Evolutionary conservation across 2,888 invertebrate species (phyloP).

Genomic region (Drosophila percnosoma): DNA sequence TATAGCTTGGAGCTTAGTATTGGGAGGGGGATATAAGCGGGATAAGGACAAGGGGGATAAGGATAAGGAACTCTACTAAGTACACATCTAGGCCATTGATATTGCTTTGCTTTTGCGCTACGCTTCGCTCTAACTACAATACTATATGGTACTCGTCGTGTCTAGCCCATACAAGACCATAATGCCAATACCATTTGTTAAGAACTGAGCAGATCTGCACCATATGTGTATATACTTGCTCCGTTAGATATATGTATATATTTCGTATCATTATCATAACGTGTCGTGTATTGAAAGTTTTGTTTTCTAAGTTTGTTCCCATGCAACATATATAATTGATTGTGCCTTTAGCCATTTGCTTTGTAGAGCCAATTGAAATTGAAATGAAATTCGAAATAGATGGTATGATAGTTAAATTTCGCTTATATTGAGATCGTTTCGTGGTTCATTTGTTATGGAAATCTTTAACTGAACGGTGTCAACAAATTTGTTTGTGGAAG

Average conservation of each 20-base stretch:
- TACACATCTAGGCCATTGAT: slow-evolving; percentile 64
- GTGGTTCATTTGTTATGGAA: slow-evolving; percentile 5
- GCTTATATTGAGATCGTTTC: slow-evolving; percentile 48
- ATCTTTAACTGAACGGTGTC: slow-evolving; percentile 6
- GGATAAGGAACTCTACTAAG: slow-evolving; percentile 60
- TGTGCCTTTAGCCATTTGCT: slow-evolving; percentile 69
- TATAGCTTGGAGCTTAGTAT: slow-evolving; percentile 13
- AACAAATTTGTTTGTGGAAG: slow-evolving; percentile 22
- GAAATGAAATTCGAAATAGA: slow-evolving; percentile 32
- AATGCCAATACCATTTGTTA: slow-evolving; percentile 4
- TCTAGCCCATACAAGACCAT: slow-evolving; percentile 7
- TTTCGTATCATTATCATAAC: slow-evolving; percentile 22
- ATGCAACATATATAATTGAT: slow-evolving; percentile 73
- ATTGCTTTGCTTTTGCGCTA: slow-evolving; percentile 62
- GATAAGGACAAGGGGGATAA: slow-evolving; percentile 8
- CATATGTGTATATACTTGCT: slow-evolving; percentile 14
- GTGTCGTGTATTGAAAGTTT: slow-evolving; percentile 27
- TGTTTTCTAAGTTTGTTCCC: slow-evolving; percentile 76
- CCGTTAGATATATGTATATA: slow-evolving; percentile 29
- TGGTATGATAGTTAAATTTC: slow-evolving; percentile 26
- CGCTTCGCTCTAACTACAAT: slow-evolving; percentile 50
- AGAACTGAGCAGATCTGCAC: slow-evolving; percentile 42
- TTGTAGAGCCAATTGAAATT: slow-evolving; percentile 56
- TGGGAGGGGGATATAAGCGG: slow-evolving; percentile 4
- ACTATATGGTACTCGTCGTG: slow-evolving; percentile 24